Evolutionary conservation across 2,888 invertebrate genomes (phyloP).

Genomic region (Tenthredo notha): DNA sequence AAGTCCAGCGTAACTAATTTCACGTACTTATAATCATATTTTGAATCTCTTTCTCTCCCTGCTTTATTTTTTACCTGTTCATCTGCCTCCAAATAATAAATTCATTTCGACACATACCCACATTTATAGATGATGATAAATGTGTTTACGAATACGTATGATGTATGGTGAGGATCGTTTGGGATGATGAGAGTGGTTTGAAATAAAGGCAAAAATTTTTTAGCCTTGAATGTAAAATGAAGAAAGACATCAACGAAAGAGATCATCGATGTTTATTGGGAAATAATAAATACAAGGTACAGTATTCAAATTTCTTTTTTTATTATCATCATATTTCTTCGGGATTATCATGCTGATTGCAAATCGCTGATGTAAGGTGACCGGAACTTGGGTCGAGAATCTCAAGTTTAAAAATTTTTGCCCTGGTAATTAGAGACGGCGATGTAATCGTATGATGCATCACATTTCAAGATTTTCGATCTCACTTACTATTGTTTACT

Average conservation of each 20-base stretch:
- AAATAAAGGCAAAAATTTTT: not conserved
- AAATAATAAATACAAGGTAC: not conserved
- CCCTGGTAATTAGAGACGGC: not conserved
- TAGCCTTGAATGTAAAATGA: not conserved
- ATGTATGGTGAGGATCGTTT: not conserved
- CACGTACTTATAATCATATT: not conserved
- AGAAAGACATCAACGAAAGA: not conserved
- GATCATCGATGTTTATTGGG: not conserved
- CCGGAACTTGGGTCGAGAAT: not conserved
- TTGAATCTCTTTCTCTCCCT: not conserved
- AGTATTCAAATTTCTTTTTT: not conserved
- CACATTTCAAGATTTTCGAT: not conserved
- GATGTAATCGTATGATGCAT: not conserved
- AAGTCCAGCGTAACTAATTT: not conserved
- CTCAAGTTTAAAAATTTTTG: not conserved
- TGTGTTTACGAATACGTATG: not conserved
- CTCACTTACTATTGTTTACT: not conserved
- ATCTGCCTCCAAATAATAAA: not conserved
- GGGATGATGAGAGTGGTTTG: not conserved
- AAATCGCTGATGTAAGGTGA: not conserved
- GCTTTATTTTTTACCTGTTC: not conserved
- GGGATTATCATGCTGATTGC: not conserved
- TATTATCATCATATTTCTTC: not conserved
- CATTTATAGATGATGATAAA: not conserved
- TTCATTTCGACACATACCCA: not conserved